A percentile compares a stretch with the other conserved stretches of the same genome.
These are phyloP conservation scores for Lordiphosa andalusiaca DNA, from an alignment of 2,888 invertebrate genomes.

Conservation along the genomic window DNA sequence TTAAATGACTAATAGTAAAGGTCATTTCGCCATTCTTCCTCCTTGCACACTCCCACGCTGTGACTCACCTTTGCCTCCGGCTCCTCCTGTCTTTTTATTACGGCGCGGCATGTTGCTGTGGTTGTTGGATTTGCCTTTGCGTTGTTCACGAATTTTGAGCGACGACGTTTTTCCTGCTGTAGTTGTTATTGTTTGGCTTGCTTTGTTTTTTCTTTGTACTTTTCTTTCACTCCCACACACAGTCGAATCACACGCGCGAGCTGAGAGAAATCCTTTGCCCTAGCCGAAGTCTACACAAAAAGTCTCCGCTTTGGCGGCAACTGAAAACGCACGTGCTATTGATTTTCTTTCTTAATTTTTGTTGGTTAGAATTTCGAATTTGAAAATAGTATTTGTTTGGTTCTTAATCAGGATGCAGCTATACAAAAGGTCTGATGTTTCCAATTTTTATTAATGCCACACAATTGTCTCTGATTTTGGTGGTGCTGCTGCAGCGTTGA, in stretches of 20 bases:
- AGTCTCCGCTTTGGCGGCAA: slow-evolving; percentile 59
- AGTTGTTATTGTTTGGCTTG: slow-evolving; percentile 26
- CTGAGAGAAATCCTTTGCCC: slow-evolving; percentile 57
- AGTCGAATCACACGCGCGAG: slow-evolving; percentile 28
- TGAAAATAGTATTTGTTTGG: slow-evolving; percentile 6
- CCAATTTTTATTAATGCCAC: slow-evolving; percentile 74
- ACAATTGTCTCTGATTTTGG: slow-evolving; percentile 59
- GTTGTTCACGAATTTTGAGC: slow-evolving; percentile 31
- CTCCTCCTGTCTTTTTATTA: slow-evolving; percentile 76
- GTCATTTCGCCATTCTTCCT: slow-evolving; percentile 37
- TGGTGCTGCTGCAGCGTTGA: slow-evolving; percentile 44
- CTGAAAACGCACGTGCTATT: slow-evolving; percentile 59
- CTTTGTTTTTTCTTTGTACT: slow-evolving; percentile 19
- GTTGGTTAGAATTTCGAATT: slow-evolving; percentile 8
- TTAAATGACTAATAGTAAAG: slow-evolving; percentile 54
- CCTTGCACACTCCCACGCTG: slow-evolving; percentile 7
- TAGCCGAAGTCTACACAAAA: slow-evolving; percentile 47
- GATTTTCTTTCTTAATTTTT: slow-evolving; percentile 46
- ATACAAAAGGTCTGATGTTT: slow-evolving; percentile 79
- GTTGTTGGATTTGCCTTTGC: slow-evolving; percentile 39
- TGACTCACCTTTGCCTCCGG: slow-evolving; percentile 77
- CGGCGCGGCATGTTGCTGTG: slow-evolving; percentile 77
- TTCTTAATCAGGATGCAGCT: slow-evolving; percentile 79
- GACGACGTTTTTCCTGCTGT: slow-evolving; percentile 26
- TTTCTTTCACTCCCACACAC: slow-evolving; percentile 17